phyloP scores from a whole-genome alignment of 2,888 invertebrate genomes.

The Chironomus tentans region DNA sequence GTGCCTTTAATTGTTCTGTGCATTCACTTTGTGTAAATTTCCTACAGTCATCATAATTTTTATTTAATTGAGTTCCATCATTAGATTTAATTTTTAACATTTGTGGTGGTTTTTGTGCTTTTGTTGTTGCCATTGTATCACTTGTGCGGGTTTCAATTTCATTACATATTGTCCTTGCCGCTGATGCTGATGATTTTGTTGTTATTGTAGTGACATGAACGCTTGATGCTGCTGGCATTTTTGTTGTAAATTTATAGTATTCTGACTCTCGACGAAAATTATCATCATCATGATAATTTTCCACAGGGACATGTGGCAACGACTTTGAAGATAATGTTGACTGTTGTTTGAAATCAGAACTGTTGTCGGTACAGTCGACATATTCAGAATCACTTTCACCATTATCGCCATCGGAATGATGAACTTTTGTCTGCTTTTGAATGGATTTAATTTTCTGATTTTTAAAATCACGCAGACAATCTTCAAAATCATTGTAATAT shows the following conservation, averaged over 20 bases:
- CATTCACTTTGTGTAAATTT: background rate
- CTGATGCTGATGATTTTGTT: background rate
- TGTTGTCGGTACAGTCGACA: constrained; percentile 12
- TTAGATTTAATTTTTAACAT: background rate
- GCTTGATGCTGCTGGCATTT: background rate
- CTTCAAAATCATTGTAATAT: constrained; percentile 25
- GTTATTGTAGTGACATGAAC: background rate
- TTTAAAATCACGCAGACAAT: constrained; percentile 15
- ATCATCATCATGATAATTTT: background rate
- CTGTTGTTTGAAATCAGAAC: constrained; percentile 1
- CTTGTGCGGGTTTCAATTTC: background rate
- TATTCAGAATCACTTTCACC: constrained; percentile 13
- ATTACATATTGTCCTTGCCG: background rate
- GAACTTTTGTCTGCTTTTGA: constrained; percentile 11
- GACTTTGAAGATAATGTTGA: constrained; percentile 2
- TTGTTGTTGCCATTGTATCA: background rate
- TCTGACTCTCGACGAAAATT: background rate
- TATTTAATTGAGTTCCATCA: constrained; percentile 2
- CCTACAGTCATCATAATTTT: background rate
- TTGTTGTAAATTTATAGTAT: background rate
- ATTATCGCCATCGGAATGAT: constrained; percentile 13
- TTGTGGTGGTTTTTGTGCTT: background rate
- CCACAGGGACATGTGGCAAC: constrained; percentile 13
- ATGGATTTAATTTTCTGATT: constrained; percentile 15
- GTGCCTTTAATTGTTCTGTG: background rate